Evolutionary conservation across 2,888 invertebrate genomes (phyloP).

Genomic region (Maniola hyperantus): DNA sequence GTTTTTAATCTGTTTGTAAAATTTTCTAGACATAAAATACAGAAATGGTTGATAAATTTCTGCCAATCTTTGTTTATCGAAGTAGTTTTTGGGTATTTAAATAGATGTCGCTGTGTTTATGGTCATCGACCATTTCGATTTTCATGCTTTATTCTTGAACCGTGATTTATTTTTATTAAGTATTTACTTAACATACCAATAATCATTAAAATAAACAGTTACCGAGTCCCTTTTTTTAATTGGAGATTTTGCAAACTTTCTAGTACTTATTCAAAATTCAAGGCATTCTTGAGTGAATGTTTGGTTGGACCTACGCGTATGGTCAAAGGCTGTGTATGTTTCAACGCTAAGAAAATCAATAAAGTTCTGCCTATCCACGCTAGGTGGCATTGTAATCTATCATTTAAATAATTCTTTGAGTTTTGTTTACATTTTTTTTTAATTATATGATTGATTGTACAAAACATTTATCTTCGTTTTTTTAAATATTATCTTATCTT

Average conservation of each 20-base stretch:
- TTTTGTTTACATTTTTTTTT: not conserved
- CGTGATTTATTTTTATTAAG: not conserved
- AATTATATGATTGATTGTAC: not conserved
- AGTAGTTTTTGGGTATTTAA: slow-evolving; percentile 41
- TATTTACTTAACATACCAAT: too few relatives aligned
- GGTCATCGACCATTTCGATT: slow-evolving; percentile 39
- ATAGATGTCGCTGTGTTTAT: slow-evolving; percentile 52
- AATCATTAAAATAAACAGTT: too few relatives aligned
- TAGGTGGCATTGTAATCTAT: slow-evolving; percentile 36
- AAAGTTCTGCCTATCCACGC: not conserved
- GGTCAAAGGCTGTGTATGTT: slow-evolving; percentile 2
- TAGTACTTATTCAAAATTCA: not conserved
- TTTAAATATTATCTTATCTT: too few relatives aligned
- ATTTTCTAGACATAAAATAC: not conserved
- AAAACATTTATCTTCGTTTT: too few relatives aligned
- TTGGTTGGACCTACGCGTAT: not conserved
- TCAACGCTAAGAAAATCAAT: slow-evolving; percentile 15
- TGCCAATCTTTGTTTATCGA: slow-evolving; percentile 43
- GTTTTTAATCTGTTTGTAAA: not conserved
- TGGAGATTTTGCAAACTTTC: too few relatives aligned
- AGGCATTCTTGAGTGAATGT: slow-evolving; percentile 5
- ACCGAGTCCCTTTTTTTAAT: too few relatives aligned
- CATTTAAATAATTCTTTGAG: not conserved
- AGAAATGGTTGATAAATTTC: not conserved
- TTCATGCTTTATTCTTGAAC: not conserved